Percentiles rank a stretch among this genome's conserved stretches.
phyloP scores from a whole-genome alignment of 30 jellyfish, hydroid and myxozoan species.

The Sanderia malayensis region DNA sequence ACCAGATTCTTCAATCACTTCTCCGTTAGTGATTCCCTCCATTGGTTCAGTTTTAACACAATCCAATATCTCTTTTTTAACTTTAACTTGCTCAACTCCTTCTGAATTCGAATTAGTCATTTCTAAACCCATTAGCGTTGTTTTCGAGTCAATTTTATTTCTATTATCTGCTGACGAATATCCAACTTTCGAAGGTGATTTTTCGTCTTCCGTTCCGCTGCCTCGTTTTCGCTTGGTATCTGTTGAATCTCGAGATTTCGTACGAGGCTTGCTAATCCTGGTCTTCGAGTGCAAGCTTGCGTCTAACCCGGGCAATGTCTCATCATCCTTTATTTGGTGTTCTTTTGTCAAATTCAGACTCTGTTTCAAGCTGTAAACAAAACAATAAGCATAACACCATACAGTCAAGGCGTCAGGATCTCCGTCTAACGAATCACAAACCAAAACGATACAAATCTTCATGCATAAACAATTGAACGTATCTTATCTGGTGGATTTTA shows the following conservation, averaged over 20 bases:
- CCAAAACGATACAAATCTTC: no score
- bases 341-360: slow-evolving; percentile 29
- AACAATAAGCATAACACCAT: background rate
- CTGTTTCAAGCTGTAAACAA: slow-evolving; percentile 37
- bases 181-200: slow-evolving; percentile 9
- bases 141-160: background rate
- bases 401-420: no score
- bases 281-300: slow-evolving; percentile 15
- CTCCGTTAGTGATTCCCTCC: slow-evolving; percentile 20
- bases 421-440: no score
- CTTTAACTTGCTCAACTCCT: background rate
- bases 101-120: background rate
- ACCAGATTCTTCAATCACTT: slow-evolving; percentile 17
- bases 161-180: background rate
- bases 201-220: slow-evolving; percentile 46
- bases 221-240: slow-evolving; percentile 32
- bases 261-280: slow-evolving; percentile 24
- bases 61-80: slow-evolving; percentile 25
- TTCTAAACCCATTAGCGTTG: background rate
- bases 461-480: background rate
- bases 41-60: slow-evolving; percentile 46
- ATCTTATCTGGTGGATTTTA: background rate
- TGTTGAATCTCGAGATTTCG: slow-evolving; percentile 38
- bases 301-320: slow-evolving; percentile 48
- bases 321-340: slow-evolving; percentile 5